Conservation (phyloP, 2,113 vertebrate species). For the Caracal caracal region DNA sequence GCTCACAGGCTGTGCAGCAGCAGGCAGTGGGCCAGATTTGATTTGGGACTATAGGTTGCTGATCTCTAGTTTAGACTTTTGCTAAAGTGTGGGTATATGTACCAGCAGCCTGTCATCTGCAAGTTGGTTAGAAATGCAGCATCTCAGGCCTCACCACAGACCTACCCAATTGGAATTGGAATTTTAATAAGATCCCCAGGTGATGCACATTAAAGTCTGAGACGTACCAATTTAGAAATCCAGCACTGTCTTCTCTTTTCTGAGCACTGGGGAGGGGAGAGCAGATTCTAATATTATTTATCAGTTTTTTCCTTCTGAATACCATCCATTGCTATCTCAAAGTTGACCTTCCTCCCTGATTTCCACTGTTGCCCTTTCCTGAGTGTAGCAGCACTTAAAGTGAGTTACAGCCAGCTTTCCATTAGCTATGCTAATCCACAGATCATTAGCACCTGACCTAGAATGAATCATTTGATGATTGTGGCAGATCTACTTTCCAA, state of each 20-base stretch:
- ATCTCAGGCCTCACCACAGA: not conserved
- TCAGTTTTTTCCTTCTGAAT: not conserved
- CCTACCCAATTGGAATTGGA: not conserved
- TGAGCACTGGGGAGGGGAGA: not conserved
- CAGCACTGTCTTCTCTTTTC: conserved; percentile 23
- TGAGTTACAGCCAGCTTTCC: not conserved
- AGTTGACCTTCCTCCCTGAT: not conserved
- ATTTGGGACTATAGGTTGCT: not conserved
- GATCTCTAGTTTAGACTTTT: not conserved
- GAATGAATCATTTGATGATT: conserved; percentile 60
- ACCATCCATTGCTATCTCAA: not conserved
- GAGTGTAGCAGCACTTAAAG: conserved; percentile 11
- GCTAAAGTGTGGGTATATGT: not conserved
- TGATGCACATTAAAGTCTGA: conserved; percentile 22
- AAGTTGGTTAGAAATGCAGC: conserved; percentile 42
- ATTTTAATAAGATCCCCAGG: conserved; percentile 41
- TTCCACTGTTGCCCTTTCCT: conserved; percentile 47
- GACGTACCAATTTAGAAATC: not conserved
- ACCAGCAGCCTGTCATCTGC: not conserved
- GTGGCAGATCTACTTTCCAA: conserved; percentile 20
- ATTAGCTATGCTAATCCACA: conserved; percentile 38
- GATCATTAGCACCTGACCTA: conserved; percentile 47
- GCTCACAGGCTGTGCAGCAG: not conserved
- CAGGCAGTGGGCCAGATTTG: not conserved
- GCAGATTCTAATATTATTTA: not conserved